Conservation (phyloP, 1,140 invertebrate species). For the Homalodisca vitripennis region DNA sequence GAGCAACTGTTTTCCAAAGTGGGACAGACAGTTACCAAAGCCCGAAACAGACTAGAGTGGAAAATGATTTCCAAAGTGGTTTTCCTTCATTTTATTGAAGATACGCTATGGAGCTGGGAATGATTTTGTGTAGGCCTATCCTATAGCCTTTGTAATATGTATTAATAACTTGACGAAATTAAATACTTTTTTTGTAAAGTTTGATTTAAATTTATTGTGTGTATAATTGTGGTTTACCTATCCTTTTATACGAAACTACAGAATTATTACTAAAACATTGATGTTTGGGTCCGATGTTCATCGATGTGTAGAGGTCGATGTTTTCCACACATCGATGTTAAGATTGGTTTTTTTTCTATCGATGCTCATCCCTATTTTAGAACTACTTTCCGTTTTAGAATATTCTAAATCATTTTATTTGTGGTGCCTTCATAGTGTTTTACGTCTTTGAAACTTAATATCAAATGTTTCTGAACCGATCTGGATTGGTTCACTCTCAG, state of each 20-base stretch:
- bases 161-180: not conserved
- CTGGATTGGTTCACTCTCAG: too few relatives aligned
- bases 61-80: not conserved
- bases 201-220: not conserved
- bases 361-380: constrained; percentile 11
- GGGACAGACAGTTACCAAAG: constrained; percentile 11
- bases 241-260: not conserved
- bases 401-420: too few relatives aligned
- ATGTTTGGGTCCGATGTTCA: not conserved
- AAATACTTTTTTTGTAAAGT: not conserved
- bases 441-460: too few relatives aligned
- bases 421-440: too few relatives aligned
- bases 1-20: not conserved
- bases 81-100: not conserved
- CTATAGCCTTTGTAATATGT: not conserved
- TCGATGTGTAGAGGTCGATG: not conserved
- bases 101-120: not conserved
- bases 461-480: too few relatives aligned
- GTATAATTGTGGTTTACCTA: not conserved
- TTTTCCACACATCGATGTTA: constrained; percentile 12
- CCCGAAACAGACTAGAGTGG: not conserved
- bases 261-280: not conserved
- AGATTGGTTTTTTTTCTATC: not conserved
- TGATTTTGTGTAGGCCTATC: not conserved
- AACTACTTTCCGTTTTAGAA: too few relatives aligned